Evolutionary conservation across 64 coral and sea anemone genomes (phyloP).

Genomic region (Acropora yongei): DNA sequence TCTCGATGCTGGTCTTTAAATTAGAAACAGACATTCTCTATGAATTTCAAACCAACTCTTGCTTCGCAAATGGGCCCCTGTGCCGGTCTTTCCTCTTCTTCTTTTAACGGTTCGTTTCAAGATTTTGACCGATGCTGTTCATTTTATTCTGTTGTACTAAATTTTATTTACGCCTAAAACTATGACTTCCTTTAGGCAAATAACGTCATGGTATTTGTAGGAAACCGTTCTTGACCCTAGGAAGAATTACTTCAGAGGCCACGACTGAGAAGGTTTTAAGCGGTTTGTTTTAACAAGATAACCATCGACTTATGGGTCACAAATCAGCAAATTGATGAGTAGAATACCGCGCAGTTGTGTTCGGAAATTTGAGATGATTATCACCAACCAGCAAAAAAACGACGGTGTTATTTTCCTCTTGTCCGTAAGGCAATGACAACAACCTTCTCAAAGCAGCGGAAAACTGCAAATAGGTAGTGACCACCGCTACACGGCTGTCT

Average conservation of each 20-base stretch:
- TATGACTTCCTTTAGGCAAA: too few relatives aligned
- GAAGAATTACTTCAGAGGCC: not conserved
- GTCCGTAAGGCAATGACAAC: too few relatives aligned
- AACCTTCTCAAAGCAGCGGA: not conserved
- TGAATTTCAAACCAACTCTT: not conserved
- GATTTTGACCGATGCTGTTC: not conserved
- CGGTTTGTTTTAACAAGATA: not conserved
- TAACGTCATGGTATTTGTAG: not conserved
- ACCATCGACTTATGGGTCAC: slow-evolving; percentile 20
- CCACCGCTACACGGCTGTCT: not conserved
- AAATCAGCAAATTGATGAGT: not conserved
- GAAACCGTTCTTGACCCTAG: not conserved
- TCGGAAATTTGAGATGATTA: not conserved
- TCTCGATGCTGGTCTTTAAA: slow-evolving; percentile 35
- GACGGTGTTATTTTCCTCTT: too few relatives aligned
- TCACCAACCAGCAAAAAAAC: not conserved
- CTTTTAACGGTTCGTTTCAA: not conserved
- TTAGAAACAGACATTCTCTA: slow-evolving; percentile 17
- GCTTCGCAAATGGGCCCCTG: not conserved
- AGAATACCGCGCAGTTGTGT: not conserved
- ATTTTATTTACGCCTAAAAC: too few relatives aligned
- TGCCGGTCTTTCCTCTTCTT: not conserved
- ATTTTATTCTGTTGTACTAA: not conserved
- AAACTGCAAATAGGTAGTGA: not conserved
- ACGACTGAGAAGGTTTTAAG: not conserved